Evolutionary conservation across 2,888 invertebrate species (phyloP), one percentile per base, ranked within the genome.

Genomic region (Patella pellucida): DNA sequence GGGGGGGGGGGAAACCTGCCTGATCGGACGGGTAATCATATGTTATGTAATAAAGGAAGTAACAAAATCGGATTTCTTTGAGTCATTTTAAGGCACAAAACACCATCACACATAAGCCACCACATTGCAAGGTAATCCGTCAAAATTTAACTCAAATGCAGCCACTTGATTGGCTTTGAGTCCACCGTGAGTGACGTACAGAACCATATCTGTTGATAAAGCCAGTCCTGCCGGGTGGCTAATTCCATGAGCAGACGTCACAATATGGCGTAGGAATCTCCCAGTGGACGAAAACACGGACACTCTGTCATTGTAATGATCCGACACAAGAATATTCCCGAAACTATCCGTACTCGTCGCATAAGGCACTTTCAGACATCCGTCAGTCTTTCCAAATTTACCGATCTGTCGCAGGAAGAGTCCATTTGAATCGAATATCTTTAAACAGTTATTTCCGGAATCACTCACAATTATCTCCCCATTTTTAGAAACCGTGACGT

Each of bases 371-470:
- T 92, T 92, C 74, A 92, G 89, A 76, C 91, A 90, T 9, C 92
- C 92, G 72, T 91, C 89, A 0, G 88, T 89, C 75, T 89, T 90
- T 11, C 92, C 92, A 76, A 90, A 91, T 16, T 89, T 87, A 1
- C 92, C 92, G 79, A 92, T 91, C 74, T 89, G 88, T 76, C 89
- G 89, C 72, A 91, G 78, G 79, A 91, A 92, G 54, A 89, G 87
- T 7, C 92, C 92, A 54, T 89, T 89, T 2, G 77, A 70, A 76
- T 92, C 91, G 83, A 92, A 92, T 16, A 87, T 78, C 84, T 92
- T 92, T 52, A 92, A 86, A 74, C 90, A 90, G 83, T 92, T 92
- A 82, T 92, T 91, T 80, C 92, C 92, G 78, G 92, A 92, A 85
- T 92, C 92, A 4, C 92, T 90, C 9, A 92, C 89, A 56, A 92